Evolutionary conservation across 2,113 vertebrate genomes (phyloP).

Genomic region (Dissostichus mawsoni): DNA sequence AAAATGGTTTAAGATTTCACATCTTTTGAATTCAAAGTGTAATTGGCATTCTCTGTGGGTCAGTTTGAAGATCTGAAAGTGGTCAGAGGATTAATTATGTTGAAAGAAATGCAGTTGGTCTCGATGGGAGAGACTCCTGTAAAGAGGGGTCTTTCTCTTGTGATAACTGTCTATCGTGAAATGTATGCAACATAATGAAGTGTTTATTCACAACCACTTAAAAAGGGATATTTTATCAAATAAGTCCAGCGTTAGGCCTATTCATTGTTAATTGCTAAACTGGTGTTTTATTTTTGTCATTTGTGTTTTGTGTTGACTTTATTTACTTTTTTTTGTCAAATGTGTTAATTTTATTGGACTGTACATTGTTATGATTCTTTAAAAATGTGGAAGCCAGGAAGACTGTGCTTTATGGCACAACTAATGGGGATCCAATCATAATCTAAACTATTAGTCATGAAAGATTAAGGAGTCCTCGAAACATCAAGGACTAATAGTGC

Average conservation of each 20-base stretch:
- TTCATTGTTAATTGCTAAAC: background rate
- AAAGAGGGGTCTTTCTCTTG: background rate
- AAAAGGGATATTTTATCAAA: background rate
- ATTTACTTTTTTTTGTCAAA: too few relatives aligned
- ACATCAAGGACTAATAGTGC: too few relatives aligned
- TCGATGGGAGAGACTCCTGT: background rate
- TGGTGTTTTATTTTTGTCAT: too few relatives aligned
- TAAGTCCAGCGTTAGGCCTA: too few relatives aligned
- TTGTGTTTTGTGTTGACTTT: too few relatives aligned
- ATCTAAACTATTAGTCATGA: too few relatives aligned
- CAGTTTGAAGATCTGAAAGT: background rate
- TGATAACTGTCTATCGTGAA: background rate
- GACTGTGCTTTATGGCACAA: too few relatives aligned
- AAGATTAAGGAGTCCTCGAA: too few relatives aligned
- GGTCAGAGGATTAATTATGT: background rate
- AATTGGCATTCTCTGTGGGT: constrained; percentile 7
- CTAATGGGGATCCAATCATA: too few relatives aligned
- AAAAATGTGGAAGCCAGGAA: too few relatives aligned
- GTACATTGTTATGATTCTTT: too few relatives aligned
- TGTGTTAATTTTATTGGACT: too few relatives aligned
- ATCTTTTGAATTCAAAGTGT: constrained; percentile 20
- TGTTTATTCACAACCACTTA: background rate
- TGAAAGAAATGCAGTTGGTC: background rate
- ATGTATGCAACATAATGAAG: background rate
- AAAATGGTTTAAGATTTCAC: background rate